Evolutionary conservation across 30 jellyfish, hydroid and myxozoan species (phyloP).

Genomic region (Cassiopea andromeda): DNA sequence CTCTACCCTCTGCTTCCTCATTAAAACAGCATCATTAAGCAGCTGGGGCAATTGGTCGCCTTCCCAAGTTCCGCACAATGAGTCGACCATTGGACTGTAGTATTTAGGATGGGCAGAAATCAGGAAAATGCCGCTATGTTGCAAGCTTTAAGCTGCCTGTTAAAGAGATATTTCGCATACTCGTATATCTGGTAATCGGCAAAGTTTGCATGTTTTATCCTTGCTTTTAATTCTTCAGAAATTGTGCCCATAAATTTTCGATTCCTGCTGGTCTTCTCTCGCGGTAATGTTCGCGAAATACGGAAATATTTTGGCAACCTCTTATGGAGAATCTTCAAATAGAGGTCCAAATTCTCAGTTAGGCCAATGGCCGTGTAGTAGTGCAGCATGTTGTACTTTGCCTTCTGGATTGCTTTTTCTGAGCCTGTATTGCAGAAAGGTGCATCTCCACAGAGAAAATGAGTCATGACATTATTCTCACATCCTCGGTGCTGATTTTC

Average conservation of each 20-base stretch:
- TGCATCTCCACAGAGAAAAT: slow-evolving; percentile 84
- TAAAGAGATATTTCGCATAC: slow-evolving; percentile 63
- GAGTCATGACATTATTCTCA: slow-evolving; percentile 89
- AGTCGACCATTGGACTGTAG: not conserved
- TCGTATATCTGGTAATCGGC: slow-evolving; percentile 85
- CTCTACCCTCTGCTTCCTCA: no score
- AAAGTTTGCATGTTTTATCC: slow-evolving; percentile 56
- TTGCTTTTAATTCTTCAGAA: slow-evolving; percentile 11
- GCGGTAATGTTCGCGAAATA: not conserved
- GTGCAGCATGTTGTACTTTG: slow-evolving; percentile 76
- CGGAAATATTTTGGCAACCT: slow-evolving; percentile 83
- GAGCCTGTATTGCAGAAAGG: slow-evolving; percentile 78
- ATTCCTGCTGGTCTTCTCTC: slow-evolving; percentile 24
- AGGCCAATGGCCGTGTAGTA: slow-evolving; percentile 87
- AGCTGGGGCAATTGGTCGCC: no score
- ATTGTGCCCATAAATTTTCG: not conserved
- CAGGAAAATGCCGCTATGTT: not conserved
- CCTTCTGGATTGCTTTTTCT: slow-evolving; percentile 64
- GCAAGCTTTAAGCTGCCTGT: slow-evolving; percentile 67
- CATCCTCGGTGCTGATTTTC: slow-evolving; percentile 90
- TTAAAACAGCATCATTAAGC: no score
- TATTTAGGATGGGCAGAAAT: not conserved
- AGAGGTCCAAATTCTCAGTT: slow-evolving; percentile 55
- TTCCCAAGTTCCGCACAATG: no score
- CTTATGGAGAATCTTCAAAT: slow-evolving; percentile 53